Evolutionary conservation across 2,797 vertebrate species (phyloP).

Genomic region (Fratercula arctica): DNA sequence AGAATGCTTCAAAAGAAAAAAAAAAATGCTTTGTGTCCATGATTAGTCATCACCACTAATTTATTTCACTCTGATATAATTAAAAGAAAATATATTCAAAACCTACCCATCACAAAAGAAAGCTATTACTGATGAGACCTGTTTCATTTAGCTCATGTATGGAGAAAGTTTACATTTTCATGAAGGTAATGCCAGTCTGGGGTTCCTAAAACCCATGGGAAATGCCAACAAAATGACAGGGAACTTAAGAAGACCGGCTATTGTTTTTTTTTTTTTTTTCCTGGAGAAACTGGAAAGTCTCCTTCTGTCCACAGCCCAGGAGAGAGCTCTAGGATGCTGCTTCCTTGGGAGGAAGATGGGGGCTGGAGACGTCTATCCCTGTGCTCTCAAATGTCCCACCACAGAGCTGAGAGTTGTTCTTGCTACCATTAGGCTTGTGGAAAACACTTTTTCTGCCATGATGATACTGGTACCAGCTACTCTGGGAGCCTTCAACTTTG

Average conservation of each 20-base stretch:
- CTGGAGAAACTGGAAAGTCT: background rate
- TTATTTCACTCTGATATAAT: constrained; percentile 40
- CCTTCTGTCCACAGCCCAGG: background rate
- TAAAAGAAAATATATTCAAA: constrained; percentile 43
- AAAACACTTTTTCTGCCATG: background rate
- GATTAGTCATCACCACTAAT: constrained; percentile 21
- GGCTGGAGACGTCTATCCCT: background rate
- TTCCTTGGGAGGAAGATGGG: background rate
- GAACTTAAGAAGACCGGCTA: background rate
- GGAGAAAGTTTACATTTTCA: background rate
- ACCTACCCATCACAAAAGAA: background rate
- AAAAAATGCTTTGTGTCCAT: background rate
- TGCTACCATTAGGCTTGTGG: background rate
- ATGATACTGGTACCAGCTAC: background rate
- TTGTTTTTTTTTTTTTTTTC: background rate
- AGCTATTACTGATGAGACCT: background rate
- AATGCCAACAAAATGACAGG: background rate
- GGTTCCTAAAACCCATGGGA: background rate
- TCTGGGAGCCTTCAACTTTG: background rate
- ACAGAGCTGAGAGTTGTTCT: background rate
- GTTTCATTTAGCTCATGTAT: background rate
- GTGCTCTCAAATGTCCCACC: background rate
- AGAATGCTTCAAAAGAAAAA: background rate
- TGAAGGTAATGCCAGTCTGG: background rate
- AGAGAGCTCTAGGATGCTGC: background rate